phyloP scores from a whole-genome alignment of 2,797 vertebrate genomes.

The Pterois miles region DNA sequence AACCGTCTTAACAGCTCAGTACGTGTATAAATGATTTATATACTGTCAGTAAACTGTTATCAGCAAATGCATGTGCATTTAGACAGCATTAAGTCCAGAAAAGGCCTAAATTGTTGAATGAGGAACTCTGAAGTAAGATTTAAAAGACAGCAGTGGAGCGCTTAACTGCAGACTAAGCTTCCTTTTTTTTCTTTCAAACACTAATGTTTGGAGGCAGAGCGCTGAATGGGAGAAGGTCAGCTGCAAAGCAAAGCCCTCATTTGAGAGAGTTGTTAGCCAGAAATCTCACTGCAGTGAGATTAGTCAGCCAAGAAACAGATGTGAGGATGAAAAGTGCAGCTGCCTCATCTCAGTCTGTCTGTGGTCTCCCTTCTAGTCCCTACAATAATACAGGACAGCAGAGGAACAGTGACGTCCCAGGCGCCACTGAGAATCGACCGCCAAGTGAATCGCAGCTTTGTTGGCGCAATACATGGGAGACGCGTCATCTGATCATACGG shows the following conservation, averaged over 20 bases:
- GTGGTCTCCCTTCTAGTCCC: conserved; percentile 7
- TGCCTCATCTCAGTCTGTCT: neutral
- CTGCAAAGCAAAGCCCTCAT: conserved; percentile 45
- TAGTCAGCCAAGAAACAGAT: conserved; percentile 28
- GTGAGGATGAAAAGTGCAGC: neutral
- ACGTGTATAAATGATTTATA: neutral
- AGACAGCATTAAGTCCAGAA: neutral
- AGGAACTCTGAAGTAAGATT: neutral
- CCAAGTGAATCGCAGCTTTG: neutral
- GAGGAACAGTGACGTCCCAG: neutral
- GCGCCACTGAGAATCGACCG: conserved; percentile 13
- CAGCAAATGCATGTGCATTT: neutral
- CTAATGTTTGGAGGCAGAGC: conserved; percentile 23
- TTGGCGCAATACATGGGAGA: conserved; percentile 1
- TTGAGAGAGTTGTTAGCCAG: conserved; percentile 22
- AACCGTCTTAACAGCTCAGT: neutral
- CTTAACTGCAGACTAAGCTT: conserved; percentile 43
- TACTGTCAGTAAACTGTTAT: neutral
- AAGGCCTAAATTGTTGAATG: neutral
- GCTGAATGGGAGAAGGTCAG: neutral
- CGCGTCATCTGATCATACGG: neutral
- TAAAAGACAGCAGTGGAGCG: neutral
- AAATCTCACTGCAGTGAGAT: conserved; percentile 13
- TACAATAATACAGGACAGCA: neutral
- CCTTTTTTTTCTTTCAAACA: conserved; percentile 51